Percentiles rank a stretch among this genome's conserved stretches.
phyloP scores from a whole-genome alignment of 2,888 invertebrate species.

The Pyrrhosoma nymphula region DNA sequence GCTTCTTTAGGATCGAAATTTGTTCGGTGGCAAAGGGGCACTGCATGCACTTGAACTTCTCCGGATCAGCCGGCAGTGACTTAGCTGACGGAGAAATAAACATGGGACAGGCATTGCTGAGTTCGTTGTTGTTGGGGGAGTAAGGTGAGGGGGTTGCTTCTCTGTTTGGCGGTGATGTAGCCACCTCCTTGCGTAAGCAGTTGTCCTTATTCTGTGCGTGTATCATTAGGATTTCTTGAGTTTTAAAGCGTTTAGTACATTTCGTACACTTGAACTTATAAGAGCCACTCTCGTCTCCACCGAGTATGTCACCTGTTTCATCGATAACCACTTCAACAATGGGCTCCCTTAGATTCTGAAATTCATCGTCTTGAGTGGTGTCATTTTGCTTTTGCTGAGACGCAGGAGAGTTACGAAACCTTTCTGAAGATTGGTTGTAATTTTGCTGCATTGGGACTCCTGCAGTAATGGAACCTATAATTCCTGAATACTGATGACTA shows the following conservation, averaged over 20 bases:
- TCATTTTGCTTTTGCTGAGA: conserved; percentile 49
- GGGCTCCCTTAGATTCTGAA: conserved; percentile 55
- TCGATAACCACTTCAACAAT: conserved; percentile 54
- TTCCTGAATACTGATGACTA: conserved; percentile 77
- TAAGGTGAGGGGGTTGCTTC: conserved; percentile 58
- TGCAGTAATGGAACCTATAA: conserved; percentile 74
- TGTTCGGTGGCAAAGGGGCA: conserved; percentile 75
- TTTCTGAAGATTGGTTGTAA: conserved; percentile 75
- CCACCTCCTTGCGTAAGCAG: conserved; percentile 68
- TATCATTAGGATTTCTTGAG: conserved; percentile 74
- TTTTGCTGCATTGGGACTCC: conserved; percentile 76
- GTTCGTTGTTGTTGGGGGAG: conserved; percentile 19
- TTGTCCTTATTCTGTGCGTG: conserved; percentile 75
- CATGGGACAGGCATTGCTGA: conserved; percentile 28
- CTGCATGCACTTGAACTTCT: conserved; percentile 75
- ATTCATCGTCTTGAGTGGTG: conserved; percentile 64
- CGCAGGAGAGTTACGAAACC: conserved; percentile 69
- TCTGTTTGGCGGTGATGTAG: conserved; percentile 44
- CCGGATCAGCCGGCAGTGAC: conserved; percentile 68
- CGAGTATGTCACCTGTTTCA: conserved; percentile 60
- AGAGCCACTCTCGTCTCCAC: conserved; percentile 68
- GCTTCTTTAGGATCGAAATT: conserved; percentile 76
- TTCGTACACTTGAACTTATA: conserved; percentile 74
- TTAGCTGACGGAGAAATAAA: conserved; percentile 69
- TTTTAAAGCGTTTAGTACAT: conserved; percentile 75